Percentiles rank a stretch among this genome's conserved stretches.
These are phyloP conservation scores for Drosophila phalerata DNA, from an alignment of 2,888 invertebrate species.

Conservation along the genomic window DNA sequence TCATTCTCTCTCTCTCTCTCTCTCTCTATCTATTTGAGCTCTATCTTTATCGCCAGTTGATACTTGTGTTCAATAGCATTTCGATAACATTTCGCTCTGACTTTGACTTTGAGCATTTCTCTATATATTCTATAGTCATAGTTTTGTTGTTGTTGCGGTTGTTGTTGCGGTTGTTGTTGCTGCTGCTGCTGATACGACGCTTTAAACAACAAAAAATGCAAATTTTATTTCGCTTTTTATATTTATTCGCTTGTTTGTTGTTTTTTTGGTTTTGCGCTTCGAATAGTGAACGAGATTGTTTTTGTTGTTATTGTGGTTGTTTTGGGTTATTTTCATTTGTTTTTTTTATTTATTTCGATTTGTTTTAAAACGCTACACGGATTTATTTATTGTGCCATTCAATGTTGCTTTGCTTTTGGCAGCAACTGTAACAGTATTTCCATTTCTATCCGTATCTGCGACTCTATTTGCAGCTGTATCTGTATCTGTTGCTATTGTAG, in stretches of 20 bases:
- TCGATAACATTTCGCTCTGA: constrained; percentile 74
- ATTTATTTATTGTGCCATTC: constrained; percentile 76
- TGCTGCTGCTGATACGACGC: constrained; percentile 59
- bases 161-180: constrained; percentile 36
- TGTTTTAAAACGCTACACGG: constrained; percentile 69
- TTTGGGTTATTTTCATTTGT: constrained; percentile 14
- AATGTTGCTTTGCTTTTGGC: constrained; percentile 39
- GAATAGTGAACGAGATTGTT: constrained; percentile 28
- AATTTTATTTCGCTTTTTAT: constrained; percentile 72
- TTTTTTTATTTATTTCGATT: constrained; percentile 57
- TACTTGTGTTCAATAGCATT: constrained; percentile 64
- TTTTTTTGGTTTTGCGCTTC: constrained; percentile 28
- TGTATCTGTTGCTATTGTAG: constrained; percentile 26
- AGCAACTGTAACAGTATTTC: constrained; percentile 13
- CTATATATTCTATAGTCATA: constrained; percentile 29
- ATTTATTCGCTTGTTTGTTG: constrained; percentile 37
- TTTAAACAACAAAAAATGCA: constrained; percentile 71
- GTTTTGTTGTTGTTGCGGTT: constrained; percentile 30
- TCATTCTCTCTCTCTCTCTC: neutral
- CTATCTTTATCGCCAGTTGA: constrained; percentile 43
- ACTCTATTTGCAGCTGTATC: constrained; percentile 17
- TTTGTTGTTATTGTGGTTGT: constrained; percentile 25
- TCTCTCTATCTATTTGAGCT: constrained; percentile 7
- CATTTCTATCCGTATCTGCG: constrained; percentile 16
- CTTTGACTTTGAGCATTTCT: constrained; percentile 60